phyloP scores from a whole-genome alignment of 2,113 vertebrate genomes.

The Alligator mississippiensis region DNA sequence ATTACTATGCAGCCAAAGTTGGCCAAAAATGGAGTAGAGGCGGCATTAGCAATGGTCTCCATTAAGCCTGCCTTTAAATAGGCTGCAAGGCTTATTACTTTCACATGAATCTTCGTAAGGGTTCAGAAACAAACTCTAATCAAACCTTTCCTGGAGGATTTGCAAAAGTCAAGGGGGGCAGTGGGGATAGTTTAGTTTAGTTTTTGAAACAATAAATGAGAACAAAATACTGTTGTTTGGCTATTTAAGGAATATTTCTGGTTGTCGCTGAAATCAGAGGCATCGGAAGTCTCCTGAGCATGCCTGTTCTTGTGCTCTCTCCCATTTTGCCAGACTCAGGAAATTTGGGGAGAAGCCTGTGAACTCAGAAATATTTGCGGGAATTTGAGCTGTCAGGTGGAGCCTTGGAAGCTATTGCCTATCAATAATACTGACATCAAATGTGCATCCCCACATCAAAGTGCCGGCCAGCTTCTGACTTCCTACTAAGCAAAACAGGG shows the following conservation, averaged over 20 bases:
- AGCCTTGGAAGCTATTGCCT: not conserved
- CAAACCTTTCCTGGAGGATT: not conserved
- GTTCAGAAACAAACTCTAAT: not conserved
- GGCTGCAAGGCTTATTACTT: not conserved
- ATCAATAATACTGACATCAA: conserved; percentile 18
- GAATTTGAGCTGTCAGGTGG: not conserved
- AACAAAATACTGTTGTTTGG: not conserved
- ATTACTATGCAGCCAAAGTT: not conserved
- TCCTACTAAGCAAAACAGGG: conserved; percentile 54
- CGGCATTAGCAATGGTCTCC: not conserved
- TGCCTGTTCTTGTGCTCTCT: not conserved
- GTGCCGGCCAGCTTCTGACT: conserved; percentile 12
- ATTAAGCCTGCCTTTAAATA: not conserved
- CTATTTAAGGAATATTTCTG: not conserved
- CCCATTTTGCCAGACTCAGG: not conserved
- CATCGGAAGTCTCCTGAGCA: not conserved
- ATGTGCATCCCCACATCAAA: conserved; percentile 59
- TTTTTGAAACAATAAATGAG: not conserved
- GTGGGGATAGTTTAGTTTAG: not conserved
- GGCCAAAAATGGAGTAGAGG: not conserved
- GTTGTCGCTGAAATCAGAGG: not conserved
- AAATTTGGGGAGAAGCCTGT: rapidly evolving
- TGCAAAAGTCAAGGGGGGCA: rapidly evolving
- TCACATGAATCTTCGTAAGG: conserved; percentile 6
- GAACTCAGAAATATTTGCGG: not conserved